These are phyloP conservation scores for Myzus persicae DNA, from an alignment of 1,140 invertebrate species.

Conservation along the genomic window DNA sequence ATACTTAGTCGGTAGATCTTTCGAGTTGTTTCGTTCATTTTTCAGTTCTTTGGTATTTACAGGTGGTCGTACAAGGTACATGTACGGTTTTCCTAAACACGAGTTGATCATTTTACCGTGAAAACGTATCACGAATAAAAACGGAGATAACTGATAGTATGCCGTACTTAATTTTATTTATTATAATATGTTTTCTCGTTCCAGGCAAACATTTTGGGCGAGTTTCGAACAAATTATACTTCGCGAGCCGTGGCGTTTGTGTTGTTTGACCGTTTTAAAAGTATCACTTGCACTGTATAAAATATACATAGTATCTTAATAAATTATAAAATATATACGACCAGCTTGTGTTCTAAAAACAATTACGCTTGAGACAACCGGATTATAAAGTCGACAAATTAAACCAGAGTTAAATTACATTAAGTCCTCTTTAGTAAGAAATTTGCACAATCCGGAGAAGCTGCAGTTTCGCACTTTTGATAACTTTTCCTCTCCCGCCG, in stretches of 20 bases:
- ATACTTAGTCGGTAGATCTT: too few species aligned
- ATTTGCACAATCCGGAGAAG: slow-evolving; percentile 46
- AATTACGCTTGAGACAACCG: slow-evolving; percentile 41
- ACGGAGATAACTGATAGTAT: not conserved
- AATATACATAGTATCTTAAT: not conserved
- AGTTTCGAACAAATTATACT: not conserved
- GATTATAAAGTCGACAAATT: slow-evolving; percentile 54
- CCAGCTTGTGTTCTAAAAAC: slow-evolving; percentile 2
- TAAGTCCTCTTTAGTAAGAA: slow-evolving; percentile 46
- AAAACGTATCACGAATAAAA: not conserved
- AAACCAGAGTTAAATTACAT: slow-evolving; percentile 46
- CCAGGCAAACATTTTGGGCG: not conserved
- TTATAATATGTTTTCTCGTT: not conserved
- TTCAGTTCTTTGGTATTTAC: not conserved
- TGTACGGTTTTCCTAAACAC: not conserved
- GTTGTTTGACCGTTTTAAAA: not conserved
- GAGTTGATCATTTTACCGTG: not conserved
- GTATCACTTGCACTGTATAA: not conserved
- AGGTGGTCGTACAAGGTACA: not conserved
- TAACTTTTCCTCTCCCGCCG: not conserved
- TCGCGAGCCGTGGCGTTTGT: not conserved
- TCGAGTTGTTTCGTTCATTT: not conserved
- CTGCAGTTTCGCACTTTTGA: slow-evolving; percentile 34
- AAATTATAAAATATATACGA: slow-evolving; percentile 17
- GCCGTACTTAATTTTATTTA: not conserved